Percentiles rank a stretch among this genome's conserved stretches.
These are phyloP conservation scores for Chloroceryle amazona DNA, from an alignment of 2,797 vertebrate genomes.

Conservation along the genomic window DNA sequence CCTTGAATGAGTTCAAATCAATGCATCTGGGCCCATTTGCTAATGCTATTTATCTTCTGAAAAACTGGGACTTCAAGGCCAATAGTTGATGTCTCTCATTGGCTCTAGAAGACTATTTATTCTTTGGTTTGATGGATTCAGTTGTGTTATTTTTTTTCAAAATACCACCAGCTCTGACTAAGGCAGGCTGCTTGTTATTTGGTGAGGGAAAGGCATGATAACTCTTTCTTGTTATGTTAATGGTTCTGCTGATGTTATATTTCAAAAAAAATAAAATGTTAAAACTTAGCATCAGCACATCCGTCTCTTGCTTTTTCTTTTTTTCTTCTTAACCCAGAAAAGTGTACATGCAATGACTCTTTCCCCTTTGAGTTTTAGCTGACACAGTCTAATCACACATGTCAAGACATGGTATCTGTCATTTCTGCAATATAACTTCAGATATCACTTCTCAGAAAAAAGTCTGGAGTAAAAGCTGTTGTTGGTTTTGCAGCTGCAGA, in stretches of 20 bases:
- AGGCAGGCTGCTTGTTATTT: background rate
- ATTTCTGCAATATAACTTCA: background rate
- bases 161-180: background rate
- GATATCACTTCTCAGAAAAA: background rate
- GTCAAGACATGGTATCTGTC: background rate
- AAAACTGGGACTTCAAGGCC: background rate
- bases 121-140: background rate
- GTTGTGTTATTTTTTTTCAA: background rate
- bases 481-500: background rate
- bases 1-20: background rate
- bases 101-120: background rate
- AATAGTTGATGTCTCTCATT: background rate
- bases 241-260: background rate
- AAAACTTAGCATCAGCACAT: background rate
- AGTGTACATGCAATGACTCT: background rate
- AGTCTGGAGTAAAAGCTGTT: background rate
- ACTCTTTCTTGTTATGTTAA: background rate
- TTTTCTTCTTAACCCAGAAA: background rate
- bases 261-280: background rate
- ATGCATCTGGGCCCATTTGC: background rate
- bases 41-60: background rate
- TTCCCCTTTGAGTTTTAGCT: background rate
- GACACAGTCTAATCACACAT: background rate
- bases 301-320: background rate
- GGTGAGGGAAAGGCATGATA: background rate